phyloP scores from a whole-genome alignment of 2,888 invertebrate species.

The Acanthacorydalis orientalis region DNA sequence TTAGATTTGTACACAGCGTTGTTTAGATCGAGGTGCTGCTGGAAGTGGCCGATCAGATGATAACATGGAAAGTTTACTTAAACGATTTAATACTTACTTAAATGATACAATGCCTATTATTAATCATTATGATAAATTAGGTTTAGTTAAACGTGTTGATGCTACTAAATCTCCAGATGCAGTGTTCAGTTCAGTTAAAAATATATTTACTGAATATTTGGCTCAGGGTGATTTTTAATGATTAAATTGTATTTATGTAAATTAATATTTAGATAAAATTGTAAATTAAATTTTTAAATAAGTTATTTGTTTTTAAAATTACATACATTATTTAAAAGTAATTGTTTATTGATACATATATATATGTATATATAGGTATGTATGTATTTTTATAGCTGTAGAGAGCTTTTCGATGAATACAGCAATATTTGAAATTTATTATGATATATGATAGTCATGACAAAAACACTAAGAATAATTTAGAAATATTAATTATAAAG shows the following conservation, averaged over 20 bases:
- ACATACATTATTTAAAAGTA: no score
- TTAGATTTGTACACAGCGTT: constrained; percentile 63
- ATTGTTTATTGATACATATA: no score
- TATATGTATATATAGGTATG: no score
- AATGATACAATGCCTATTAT: constrained; percentile 84
- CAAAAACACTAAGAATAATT: no score
- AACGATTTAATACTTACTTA: constrained; percentile 72
- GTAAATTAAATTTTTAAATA: no score
- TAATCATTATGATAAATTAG: constrained; percentile 52
- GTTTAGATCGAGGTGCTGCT: constrained; percentile 68
- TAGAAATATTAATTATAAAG: no score
- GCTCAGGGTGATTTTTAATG: constrained; percentile 8
- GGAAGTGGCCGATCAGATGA: constrained; percentile 92
- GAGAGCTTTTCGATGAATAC: no score
- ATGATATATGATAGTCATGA: no score
- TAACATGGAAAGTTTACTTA: constrained; percentile 72
- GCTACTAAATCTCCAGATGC: constrained; percentile 46
- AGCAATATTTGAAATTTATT: no score
- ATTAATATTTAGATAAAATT: no score
- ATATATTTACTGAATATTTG: constrained; percentile 13
- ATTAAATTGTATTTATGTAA: not conserved
- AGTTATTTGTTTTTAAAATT: no score
- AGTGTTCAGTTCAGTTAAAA: constrained; percentile 32
- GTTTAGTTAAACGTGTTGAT: constrained; percentile 60
- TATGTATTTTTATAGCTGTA: no score